Evolutionary conservation across 2,797 vertebrate species (phyloP).

Genomic region (Channa striata): DNA sequence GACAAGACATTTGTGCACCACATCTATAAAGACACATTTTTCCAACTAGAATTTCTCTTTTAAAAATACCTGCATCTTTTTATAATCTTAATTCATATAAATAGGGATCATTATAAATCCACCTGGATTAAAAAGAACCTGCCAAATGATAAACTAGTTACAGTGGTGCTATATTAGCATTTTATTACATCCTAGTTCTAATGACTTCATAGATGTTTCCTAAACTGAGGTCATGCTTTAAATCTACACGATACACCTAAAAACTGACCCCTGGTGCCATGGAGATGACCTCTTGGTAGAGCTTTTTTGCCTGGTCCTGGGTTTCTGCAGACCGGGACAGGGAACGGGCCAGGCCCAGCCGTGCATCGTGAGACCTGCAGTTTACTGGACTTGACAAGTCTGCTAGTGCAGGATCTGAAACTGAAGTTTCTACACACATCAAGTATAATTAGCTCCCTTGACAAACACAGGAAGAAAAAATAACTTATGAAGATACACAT

Average conservation of each 20-base stretch:
- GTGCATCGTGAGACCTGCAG: conserved; percentile 63
- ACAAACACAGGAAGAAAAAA: background rate
- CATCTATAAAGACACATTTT: background rate
- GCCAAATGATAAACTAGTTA: background rate
- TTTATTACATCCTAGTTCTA: background rate
- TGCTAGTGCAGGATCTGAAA: conserved; percentile 42
- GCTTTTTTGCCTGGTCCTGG: conserved; percentile 57
- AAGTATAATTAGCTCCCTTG: background rate
- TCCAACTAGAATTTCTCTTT: background rate
- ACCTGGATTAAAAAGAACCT: no score
- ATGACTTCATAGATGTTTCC: no score
- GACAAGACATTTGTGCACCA: no score
- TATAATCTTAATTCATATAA: background rate
- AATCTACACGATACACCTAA: background rate
- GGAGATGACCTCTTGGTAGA: conserved; percentile 78
- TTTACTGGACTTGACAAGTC: conserved; percentile 60
- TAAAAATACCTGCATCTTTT: background rate
- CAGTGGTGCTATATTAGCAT: background rate
- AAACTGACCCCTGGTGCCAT: conserved; percentile 76
- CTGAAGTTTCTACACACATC: conserved; percentile 6
- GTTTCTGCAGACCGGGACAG: conserved; percentile 63
- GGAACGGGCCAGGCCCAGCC: conserved; percentile 77
- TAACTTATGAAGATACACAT: no score
- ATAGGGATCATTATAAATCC: background rate
- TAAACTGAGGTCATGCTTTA: conserved; percentile 5